Base-by-base conservation (phyloP, 2,888 invertebrate species). In the Drosophila demipolita region DNA sequence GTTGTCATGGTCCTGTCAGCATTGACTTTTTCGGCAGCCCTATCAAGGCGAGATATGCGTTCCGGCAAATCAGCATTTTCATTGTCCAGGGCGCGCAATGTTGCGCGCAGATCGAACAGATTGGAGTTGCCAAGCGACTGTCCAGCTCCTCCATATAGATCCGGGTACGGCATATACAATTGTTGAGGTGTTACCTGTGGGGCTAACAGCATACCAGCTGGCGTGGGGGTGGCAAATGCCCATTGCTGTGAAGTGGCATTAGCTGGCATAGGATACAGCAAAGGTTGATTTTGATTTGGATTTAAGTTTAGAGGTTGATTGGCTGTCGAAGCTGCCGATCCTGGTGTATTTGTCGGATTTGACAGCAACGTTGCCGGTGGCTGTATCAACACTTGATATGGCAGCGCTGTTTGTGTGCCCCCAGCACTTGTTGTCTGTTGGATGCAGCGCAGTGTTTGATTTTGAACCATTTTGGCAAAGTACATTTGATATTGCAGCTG, bases 401-500 rank as follows among this genome's bases (percentile, higher is more conserved):
- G 67, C 45, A 71, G 20, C 12, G 73, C 20, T 29, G 55, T 2
- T 38, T n/a, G 36, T 8, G 66, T 32, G 45, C 57, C 62, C 49
- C 49, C 69, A 36, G 72, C 33, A 35, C 72, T 35, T 50, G 90
- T 59, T 60, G 86, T 81, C 63, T 82, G 82, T 49, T 92, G 92
- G 52, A 93, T 82, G 63, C 91, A 91, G 40, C 91, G 90, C 77
- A 90, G 71, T 32, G 92, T 89, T 74, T 92, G 92, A n/a, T 89
- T 83, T 67, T 93, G 92, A 29, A 93, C 92, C 72, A 93, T 75
- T 82, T 92, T 93, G 7, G 92, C 91, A 84, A 93, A 93, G 78
- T 93, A 92, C 83, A 93, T 89, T 80, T 93, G 93, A 66, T 93
- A 93, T 78, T 93, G 93, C 29, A 92, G 68, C 93, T 93, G 74